phyloP scores from a whole-genome alignment of 2,113 vertebrate species.

The Cochlearius cochlearius region DNA sequence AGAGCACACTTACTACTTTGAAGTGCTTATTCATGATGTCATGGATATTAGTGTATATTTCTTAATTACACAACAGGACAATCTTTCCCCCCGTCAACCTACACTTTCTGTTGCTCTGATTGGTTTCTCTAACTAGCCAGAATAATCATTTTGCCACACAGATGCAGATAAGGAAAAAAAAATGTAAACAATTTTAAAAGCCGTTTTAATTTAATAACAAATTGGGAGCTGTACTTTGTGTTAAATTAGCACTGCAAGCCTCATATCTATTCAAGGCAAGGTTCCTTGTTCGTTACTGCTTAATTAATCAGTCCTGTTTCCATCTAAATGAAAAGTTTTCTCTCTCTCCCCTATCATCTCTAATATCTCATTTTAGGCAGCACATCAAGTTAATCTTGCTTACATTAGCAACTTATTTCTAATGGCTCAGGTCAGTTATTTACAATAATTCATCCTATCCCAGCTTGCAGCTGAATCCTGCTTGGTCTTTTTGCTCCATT shows the following conservation, averaged over 20 bases:
- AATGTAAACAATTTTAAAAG: constrained; percentile 58
- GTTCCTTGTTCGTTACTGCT: constrained; percentile 51
- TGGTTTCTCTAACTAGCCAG: constrained; percentile 56
- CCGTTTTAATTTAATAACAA: constrained; percentile 68
- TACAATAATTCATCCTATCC: constrained; percentile 1
- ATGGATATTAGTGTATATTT: constrained; percentile 53
- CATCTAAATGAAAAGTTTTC: constrained; percentile 62
- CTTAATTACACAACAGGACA: constrained; percentile 64
- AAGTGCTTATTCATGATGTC: constrained; percentile 51
- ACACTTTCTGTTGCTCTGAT: constrained; percentile 20
- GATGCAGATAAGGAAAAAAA: constrained; percentile 31
- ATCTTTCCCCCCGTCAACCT: neutral
- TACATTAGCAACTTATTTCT: constrained; percentile 62
- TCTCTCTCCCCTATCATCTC: constrained; percentile 53
- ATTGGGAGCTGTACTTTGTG: constrained; percentile 47
- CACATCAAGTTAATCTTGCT: constrained; percentile 65
- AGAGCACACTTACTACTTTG: constrained; percentile 49
- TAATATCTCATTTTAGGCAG: constrained; percentile 65
- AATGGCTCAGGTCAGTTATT: constrained; percentile 36
- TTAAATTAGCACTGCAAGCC: constrained; percentile 35
- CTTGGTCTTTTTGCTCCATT: neutral
- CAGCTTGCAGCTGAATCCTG: neutral
- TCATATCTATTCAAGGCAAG: constrained; percentile 52
- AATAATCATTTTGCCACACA: constrained; percentile 63
- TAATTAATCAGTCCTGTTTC: constrained; percentile 66